These are phyloP conservation scores for Himalopsyche phryganea DNA, from an alignment of 1,140 invertebrate species.

Conservation along the genomic window DNA sequence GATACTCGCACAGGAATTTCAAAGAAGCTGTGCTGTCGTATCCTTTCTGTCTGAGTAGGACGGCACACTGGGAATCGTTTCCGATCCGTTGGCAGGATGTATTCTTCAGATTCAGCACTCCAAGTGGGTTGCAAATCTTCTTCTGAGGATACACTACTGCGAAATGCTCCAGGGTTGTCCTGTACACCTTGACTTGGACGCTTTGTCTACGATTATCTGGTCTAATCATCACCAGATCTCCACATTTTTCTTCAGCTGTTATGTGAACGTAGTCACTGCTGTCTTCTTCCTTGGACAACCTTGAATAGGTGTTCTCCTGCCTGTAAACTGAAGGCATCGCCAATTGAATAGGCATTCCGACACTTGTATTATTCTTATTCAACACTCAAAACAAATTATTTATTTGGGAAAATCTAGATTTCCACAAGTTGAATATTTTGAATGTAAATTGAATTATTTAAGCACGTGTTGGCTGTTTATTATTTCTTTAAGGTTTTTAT, in stretches of 20 bases:
- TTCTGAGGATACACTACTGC: constrained; percentile 65
- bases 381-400: too few species aligned
- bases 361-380: too few species aligned
- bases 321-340: constrained; percentile 26
- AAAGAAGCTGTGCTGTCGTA: constrained; percentile 58
- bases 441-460: too few species aligned
- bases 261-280: constrained; percentile 39
- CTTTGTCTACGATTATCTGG: constrained; percentile 57
- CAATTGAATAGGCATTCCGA: constrained; percentile 28
- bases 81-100: constrained; percentile 53
- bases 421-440: too few species aligned
- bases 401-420: too few species aligned
- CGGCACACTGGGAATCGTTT: constrained; percentile 48
- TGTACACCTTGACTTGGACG: constrained; percentile 63
- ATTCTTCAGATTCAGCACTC: constrained; percentile 61
- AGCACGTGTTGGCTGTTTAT: too few species aligned
- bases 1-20: constrained; percentile 57
- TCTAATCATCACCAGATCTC: constrained; percentile 58
- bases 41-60: constrained; percentile 58
- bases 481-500: too few species aligned
- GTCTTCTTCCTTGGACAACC: constrained; percentile 31
- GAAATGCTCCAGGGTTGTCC: constrained; percentile 64
- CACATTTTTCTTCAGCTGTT: constrained; percentile 61
- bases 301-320: constrained; percentile 7
- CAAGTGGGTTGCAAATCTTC: constrained; percentile 59